A percentile compares a stretch with the other conserved stretches of the same genome.
Evolutionary conservation across 92 coral and sea anemone genomes (phyloP).

Genomic region (Diadumene lineata): DNA sequence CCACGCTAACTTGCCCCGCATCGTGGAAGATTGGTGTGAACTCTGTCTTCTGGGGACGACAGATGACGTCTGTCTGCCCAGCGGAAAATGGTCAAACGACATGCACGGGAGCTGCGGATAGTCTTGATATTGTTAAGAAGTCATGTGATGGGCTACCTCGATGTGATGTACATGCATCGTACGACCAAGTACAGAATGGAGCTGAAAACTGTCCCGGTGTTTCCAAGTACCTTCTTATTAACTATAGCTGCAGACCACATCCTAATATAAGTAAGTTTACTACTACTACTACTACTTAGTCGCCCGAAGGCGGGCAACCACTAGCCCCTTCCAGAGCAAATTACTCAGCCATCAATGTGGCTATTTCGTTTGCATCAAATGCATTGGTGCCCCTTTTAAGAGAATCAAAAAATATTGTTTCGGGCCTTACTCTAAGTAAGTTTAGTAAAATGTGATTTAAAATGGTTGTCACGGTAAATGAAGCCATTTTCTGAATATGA

Average conservation of each 20-base stretch:
- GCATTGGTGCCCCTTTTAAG: no score
- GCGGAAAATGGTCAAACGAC: slow-evolving; percentile 92
- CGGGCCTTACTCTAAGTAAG: no score
- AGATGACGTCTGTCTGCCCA: slow-evolving; percentile 89
- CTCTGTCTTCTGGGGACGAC: slow-evolving; percentile 99
- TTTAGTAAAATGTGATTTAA: no score
- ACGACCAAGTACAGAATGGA: slow-evolving; percentile 90
- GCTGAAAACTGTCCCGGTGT: slow-evolving; percentile 98
- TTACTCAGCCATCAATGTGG: no score
- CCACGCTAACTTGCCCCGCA: slow-evolving; percentile 93
- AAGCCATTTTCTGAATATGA: no score
- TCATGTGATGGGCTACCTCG: slow-evolving; percentile 84
- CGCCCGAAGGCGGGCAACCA: no score
- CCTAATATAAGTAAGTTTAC: slow-evolving; percentile 75
- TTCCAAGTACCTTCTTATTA: slow-evolving; percentile 88
- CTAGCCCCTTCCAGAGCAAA: no score
- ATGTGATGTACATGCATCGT: slow-evolving; percentile 82
- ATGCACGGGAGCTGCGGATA: slow-evolving; percentile 99
- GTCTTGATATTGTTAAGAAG: slow-evolving; percentile 89
- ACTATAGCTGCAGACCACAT: slow-evolving; percentile 94
- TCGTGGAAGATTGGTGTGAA: slow-evolving; percentile 94
- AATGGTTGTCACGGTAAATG: no score
- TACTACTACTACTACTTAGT: no score
- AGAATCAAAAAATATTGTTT: no score
- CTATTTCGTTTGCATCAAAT: no score